Conservation (phyloP, 2,888 invertebrate genomes). For the Drosophila nigricruria region DNA sequence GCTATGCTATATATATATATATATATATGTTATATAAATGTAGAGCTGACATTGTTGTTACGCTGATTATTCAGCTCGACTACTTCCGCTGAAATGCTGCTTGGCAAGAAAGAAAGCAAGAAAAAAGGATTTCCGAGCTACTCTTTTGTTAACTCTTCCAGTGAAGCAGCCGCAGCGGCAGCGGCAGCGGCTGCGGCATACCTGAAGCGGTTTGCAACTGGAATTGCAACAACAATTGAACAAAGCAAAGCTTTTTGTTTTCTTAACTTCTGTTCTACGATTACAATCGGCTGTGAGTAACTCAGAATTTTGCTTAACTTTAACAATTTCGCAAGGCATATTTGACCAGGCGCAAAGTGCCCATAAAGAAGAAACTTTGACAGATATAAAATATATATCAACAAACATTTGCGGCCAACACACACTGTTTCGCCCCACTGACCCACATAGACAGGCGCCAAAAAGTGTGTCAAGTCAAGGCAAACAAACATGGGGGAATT, state of each 20-base stretch:
- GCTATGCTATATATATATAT: too few relatives aligned
- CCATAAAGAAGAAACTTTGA: too few relatives aligned
- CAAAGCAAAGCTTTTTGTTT: background rate
- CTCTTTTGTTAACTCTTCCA: constrained; percentile 35
- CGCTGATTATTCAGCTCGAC: constrained; percentile 38
- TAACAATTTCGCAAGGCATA: too few relatives aligned
- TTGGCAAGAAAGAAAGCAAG: background rate
- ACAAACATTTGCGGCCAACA: too few relatives aligned
- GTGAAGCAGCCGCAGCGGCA: too few relatives aligned
- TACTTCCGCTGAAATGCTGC: constrained; percentile 26
- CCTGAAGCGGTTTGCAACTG: constrained; percentile 5
- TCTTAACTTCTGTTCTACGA: background rate
- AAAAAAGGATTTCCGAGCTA: constrained; percentile 51
- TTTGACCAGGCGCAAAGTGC: too few relatives aligned
- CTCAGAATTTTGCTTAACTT: too few relatives aligned
- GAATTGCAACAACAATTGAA: background rate
- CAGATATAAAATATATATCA: too few relatives aligned
- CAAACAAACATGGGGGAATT: background rate
- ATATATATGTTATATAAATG: background rate
- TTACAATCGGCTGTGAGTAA: background rate
- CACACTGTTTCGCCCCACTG: constrained; percentile 12
- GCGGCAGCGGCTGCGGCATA: too few relatives aligned
- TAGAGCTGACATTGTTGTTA: constrained; percentile 17
- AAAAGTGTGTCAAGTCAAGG: constrained; percentile 19
- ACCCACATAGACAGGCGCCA: constrained; percentile 23